phyloP scores from a whole-genome alignment of 2,113 vertebrate genomes.

The Cryptomyrus ogoouensis region DNA sequence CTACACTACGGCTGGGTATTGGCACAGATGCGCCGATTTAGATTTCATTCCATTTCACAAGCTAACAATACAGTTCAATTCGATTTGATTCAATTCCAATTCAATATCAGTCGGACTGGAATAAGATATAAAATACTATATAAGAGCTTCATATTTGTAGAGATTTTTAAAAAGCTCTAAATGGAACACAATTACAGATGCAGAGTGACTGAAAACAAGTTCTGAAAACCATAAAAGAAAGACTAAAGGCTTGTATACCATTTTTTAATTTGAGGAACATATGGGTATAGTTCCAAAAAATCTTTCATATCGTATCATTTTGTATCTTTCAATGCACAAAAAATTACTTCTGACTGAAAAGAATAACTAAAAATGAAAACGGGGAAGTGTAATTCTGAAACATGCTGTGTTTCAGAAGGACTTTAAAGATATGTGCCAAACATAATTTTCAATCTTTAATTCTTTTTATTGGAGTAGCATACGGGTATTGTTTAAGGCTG shows the following conservation, averaged over 20 bases:
- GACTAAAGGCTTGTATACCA: not conserved
- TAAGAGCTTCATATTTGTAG: not conserved
- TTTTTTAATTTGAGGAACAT: not conserved
- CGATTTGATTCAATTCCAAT: not conserved
- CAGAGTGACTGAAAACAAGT: not conserved
- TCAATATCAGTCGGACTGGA: not conserved
- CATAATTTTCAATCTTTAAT: not conserved
- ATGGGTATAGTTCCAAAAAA: not conserved
- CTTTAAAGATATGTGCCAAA: not conserved
- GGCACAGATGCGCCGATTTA: not conserved
- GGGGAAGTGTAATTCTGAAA: not conserved
- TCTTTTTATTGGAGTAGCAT: not conserved
- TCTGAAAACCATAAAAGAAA: not conserved
- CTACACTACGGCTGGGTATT: not conserved
- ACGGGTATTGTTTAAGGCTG: not conserved
- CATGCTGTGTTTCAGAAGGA: not conserved
- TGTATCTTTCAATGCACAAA: not conserved
- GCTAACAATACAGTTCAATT: not conserved
- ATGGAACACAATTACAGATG: not conserved
- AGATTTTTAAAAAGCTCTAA: not conserved
- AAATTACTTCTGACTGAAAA: not conserved
- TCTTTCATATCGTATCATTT: no score
- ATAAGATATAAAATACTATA: not conserved
- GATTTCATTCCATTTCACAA: not conserved
- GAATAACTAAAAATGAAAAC: not conserved